Conservation (phyloP, 2,113 vertebrate species). For the Colistium nudipinnis region DNA sequence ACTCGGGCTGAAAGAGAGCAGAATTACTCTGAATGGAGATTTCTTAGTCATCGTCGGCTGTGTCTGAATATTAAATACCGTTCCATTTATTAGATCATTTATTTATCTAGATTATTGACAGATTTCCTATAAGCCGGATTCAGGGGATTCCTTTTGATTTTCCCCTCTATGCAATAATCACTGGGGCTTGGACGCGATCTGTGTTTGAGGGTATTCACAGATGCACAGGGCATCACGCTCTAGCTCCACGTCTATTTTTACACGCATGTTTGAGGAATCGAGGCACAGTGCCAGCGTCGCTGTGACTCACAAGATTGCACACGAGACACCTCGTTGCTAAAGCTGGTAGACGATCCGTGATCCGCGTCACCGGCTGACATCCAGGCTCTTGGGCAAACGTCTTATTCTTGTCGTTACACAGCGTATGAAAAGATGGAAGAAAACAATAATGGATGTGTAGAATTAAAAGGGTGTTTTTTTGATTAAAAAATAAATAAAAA, state of each 20-base stretch:
- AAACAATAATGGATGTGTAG: too few relatives aligned
- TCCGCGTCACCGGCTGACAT: constrained; percentile 41
- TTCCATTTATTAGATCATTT: too few relatives aligned
- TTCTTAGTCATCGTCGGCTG: neutral
- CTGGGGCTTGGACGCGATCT: constrained; percentile 53
- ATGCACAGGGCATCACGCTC: constrained; percentile 56
- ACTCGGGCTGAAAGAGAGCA: neutral
- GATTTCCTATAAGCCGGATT: constrained; percentile 42
- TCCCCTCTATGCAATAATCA: constrained; percentile 45
- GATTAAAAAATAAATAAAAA: too few relatives aligned
- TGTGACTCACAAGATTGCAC: constrained; percentile 66
- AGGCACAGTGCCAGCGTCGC: constrained; percentile 58
- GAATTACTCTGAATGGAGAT: constrained; percentile 14
- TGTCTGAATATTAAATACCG: constrained; percentile 27
- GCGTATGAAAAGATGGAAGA: too few relatives aligned
- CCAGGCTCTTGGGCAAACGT: neutral
- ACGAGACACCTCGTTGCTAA: constrained; percentile 52
- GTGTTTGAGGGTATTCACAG: constrained; percentile 49
- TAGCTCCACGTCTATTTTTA: constrained; percentile 74
- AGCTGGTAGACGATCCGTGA: constrained; percentile 41
- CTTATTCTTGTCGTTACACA: neutral
- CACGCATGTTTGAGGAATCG: constrained; percentile 60
- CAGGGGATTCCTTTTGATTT: constrained; percentile 54
- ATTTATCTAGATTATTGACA: constrained; percentile 30
- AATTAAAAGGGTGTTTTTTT: too few relatives aligned